Evolutionary conservation across 2,888 invertebrate genomes (phyloP).

Genomic region (Camponotus fellah): DNA sequence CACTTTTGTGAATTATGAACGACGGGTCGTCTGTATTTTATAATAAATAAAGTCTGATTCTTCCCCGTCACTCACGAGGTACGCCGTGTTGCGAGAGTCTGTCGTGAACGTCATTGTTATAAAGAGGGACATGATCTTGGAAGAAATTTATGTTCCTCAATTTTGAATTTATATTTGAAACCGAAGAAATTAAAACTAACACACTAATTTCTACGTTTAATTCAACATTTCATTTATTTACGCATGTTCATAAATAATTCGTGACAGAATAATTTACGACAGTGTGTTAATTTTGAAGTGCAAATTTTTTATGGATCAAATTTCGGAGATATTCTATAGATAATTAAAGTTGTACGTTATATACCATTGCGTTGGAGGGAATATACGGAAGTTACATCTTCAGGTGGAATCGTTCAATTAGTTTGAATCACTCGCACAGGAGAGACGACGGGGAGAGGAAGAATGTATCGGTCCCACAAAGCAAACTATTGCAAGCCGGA

Average conservation of each 20-base stretch:
- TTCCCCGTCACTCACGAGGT: neutral
- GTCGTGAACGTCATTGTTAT: neutral
- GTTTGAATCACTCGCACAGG: neutral
- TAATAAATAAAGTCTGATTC: slow-evolving; percentile 46
- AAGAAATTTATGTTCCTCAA: neutral
- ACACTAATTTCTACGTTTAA: neutral
- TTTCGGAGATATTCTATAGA: neutral
- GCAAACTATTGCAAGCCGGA: slow-evolving; percentile 21
- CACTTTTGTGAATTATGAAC: slow-evolving; percentile 52
- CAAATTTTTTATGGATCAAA: slow-evolving; percentile 1
- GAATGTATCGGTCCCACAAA: slow-evolving; percentile 18
- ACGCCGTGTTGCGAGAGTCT: neutral
- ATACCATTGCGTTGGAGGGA: neutral
- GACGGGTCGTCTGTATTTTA: slow-evolving; percentile 42
- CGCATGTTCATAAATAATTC: neutral
- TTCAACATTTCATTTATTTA: neutral
- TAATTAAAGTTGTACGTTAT: slow-evolving; percentile 7
- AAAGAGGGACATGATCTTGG: neutral
- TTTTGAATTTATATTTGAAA: neutral
- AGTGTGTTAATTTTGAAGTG: neutral
- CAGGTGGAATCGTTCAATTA: neutral
- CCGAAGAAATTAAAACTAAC: neutral
- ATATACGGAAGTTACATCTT: slow-evolving; percentile 19
- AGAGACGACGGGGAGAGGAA: neutral
- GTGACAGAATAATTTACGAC: too few relatives aligned